Percentiles rank a stretch among this genome's conserved stretches.
Evolutionary conservation across 2,113 vertebrate genomes (phyloP).

Genomic region (cat (Felis catus)): F.catus_Fca126_mat1.0 CM031419.1:41759001-41759500

Average conservation of each 20-base stretch:
- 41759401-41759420: background rate
- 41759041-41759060: background rate
- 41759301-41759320: background rate
- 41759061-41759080: background rate
- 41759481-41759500: background rate
- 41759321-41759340: conserved; percentile 8
- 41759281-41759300: background rate
- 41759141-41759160: background rate
- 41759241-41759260: background rate
- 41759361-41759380: background rate
- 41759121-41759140: background rate
- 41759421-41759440: background rate
- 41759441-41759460: background rate
- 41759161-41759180: conserved; percentile 9
- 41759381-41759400: background rate
- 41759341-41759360: background rate
- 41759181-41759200: background rate
- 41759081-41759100: background rate
- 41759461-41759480: background rate
- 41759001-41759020: conserved; percentile 43
- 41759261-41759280: background rate
- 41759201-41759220: background rate
- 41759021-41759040: conserved; percentile 19
- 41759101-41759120: background rate
- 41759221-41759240: background rate